phyloP scores from a whole-genome alignment of 2,888 invertebrate species.

The Azorinus chamasolen region DNA sequence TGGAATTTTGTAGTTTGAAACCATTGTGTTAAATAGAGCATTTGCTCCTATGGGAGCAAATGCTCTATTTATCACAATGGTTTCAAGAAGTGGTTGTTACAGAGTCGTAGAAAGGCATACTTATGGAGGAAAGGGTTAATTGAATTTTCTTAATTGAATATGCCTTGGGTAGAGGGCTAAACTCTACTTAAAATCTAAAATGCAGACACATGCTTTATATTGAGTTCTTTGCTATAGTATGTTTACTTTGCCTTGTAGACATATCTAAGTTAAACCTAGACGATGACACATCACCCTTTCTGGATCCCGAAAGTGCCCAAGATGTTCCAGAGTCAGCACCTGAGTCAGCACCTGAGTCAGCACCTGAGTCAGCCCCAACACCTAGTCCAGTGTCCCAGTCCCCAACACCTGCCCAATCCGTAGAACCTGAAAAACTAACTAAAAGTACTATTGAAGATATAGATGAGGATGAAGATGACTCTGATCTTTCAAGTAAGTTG shows the following conservation, averaged over 20 bases:
- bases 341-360: not conserved
- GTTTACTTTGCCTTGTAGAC: slow-evolving; percentile 6
- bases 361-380: not conserved
- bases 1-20: no score
- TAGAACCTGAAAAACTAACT: slow-evolving; percentile 5
- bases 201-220: no score
- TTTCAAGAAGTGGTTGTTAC: no score
- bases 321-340: not conserved
- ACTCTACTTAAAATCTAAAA: not conserved
- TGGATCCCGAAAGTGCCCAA: not conserved
- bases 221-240: no score
- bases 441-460: not conserved
- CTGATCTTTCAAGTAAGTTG: slow-evolving; percentile 4
- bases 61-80: no score
- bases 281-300: not conserved
- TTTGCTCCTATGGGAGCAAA: no score
- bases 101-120: no score
- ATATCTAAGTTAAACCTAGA: slow-evolving; percentile 16
- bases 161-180: not conserved
- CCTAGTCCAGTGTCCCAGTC: not conserved
- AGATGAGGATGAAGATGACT: slow-evolving; percentile 4
- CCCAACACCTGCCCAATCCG: not conserved
- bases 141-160: no score
- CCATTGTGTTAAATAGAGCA: no score
- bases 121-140: no score